Conservation (phyloP, 2,888 invertebrate species). For the Sepioteuthis lessoniana region DNA sequence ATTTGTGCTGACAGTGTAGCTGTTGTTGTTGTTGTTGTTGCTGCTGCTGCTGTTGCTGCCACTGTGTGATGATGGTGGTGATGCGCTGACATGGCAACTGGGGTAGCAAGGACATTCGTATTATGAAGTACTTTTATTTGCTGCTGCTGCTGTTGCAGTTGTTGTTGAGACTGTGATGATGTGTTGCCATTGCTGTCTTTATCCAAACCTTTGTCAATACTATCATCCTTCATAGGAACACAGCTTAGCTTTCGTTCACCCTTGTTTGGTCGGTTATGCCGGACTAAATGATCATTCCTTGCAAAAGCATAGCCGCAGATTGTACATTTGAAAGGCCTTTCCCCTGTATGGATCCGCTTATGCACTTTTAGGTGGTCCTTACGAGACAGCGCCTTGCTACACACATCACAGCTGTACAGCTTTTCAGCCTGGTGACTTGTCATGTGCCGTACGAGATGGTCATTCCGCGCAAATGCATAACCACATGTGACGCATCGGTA, state of each 20-base stretch:
- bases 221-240: neutral
- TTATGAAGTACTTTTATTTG: conserved; percentile 35
- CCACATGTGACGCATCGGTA: conserved; percentile 40
- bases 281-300: neutral
- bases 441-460: conserved; percentile 39
- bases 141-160: neutral
- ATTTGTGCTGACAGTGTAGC: neutral
- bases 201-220: neutral
- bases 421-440: conserved; percentile 45
- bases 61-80: neutral
- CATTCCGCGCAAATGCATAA: conserved; percentile 16
- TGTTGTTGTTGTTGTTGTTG: neutral
- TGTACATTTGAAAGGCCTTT: conserved; percentile 48
- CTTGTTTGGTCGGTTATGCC: conserved; percentile 38
- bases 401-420: conserved; percentile 44
- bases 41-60: neutral
- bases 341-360: conserved; percentile 48
- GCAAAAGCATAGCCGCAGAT: conserved; percentile 44
- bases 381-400: conserved; percentile 43
- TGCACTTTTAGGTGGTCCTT: conserved; percentile 38
- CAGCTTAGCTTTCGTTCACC: conserved; percentile 44
- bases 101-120: neutral
- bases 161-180: neutral
- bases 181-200: neutral
- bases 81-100: neutral